Evolutionary conservation across 2,888 invertebrate species (phyloP), one percentile per base, ranked within the genome.

Genomic region (Oligia strigilis): DNA sequence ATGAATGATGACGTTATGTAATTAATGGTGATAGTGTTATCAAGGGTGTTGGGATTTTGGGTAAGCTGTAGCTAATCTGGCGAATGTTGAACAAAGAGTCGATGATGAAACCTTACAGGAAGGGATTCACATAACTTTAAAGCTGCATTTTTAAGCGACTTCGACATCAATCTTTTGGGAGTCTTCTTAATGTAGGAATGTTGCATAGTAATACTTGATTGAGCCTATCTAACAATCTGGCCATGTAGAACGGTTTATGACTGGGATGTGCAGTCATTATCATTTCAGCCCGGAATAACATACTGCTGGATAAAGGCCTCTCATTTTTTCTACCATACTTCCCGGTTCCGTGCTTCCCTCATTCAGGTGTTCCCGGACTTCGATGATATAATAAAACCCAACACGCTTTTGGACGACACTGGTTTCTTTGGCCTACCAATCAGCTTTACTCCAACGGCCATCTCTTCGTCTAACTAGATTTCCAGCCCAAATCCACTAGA

Each of bases 1-100:
- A 64, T 84, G n/a, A 73, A 78, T 55, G 65, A 75, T 72, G 60
- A 58, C 9, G 14, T 81, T 72, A 46, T 46, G 46, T 67, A 76
- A 74, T 60, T 72, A 81, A 71, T 69, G 13, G 29, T 14, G 65
- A 81, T 60, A 65, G 23, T 70, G 49, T 58, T 73, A 80, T 55
- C 60, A 49, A 19, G 58, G 3, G 13, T 14, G 17, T 69, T 46
- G 19, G 40, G 46, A 40, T 69, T 85, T 60, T 69, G 14, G 23
- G 67, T 52, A 64, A 72, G 46, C 58, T 43, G 4, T 36, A 23
- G 19, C 29, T 85, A 70, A 85, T 64, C 58, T 73, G 52, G 29
- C 0, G 13, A 29, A 69, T 82, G 13, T 71, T 4, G 46, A 36
- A 29, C 58, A 73, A 52, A 52, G 52, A 17, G 0, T 17, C 52